Conservation (phyloP, 2,113 vertebrate species). For the Sialia sialis region DNA sequence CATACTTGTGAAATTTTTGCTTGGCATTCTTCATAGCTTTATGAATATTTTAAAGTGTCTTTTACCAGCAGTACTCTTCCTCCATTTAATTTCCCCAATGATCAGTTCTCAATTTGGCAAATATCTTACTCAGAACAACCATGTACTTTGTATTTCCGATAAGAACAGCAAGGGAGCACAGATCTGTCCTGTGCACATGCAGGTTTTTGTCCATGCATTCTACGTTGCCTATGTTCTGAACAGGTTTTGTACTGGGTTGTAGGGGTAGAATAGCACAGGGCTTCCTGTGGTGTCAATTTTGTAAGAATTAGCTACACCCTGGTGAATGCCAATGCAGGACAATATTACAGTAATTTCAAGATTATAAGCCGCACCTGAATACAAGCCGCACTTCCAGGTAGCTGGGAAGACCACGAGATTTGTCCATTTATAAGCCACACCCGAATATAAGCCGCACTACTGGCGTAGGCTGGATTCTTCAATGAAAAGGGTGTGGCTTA, state of each 20-base stretch:
- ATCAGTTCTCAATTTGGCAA: not conserved
- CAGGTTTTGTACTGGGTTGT: not conserved
- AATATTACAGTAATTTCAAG: no score
- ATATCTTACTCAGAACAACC: not conserved
- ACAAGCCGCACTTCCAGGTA: no score
- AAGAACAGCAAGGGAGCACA: not conserved
- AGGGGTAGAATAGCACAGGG: not conserved
- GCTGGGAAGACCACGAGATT: no score
- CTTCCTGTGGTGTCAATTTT: not conserved
- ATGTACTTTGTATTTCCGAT: not conserved
- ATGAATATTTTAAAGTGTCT: conserved; percentile 18
- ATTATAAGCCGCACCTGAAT: no score
- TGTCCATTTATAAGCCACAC: no score
- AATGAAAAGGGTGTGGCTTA: no score
- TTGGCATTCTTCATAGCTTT: not conserved
- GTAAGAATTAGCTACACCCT: not conserved
- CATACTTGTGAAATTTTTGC: not conserved
- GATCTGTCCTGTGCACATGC: not conserved
- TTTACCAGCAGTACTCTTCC: not conserved
- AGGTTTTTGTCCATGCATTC: not conserved
- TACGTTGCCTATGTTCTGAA: not conserved
- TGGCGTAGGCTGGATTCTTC: no score
- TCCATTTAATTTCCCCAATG: not conserved
- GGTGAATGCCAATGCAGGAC: not conserved
- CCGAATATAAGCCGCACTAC: no score